Evolutionary conservation across 35 echinoderm and acorn worm species (phyloP).

Genomic region (Chiridota heheva): DNA sequence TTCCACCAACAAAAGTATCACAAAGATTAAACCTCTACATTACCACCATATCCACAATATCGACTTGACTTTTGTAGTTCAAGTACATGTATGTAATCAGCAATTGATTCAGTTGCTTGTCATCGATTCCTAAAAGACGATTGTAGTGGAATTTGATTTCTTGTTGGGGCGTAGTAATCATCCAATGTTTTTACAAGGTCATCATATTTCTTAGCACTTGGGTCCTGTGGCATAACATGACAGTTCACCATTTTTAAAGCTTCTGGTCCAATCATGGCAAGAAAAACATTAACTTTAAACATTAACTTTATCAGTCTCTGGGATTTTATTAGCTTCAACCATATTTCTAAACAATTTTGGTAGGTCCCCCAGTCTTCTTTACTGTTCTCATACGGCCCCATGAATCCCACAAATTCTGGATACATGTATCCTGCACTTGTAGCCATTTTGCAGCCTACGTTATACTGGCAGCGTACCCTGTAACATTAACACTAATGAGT

Average conservation of each 20-base stretch:
- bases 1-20: neutral
- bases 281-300: constrained; percentile 27
- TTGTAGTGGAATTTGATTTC: neutral
- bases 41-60: neutral
- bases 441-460: neutral
- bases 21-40: neutral
- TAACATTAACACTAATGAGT: too few relatives aligned
- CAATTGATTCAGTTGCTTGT: neutral
- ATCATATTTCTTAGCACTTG: neutral
- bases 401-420: neutral
- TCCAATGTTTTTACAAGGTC: neutral
- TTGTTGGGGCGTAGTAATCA: constrained; percentile 16
- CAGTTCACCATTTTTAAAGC: neutral
- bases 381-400: neutral
- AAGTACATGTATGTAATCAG: too few relatives aligned
- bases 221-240: neutral
- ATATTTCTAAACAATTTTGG: neutral
- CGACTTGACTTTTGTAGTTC: too few relatives aligned
- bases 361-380: neutral
- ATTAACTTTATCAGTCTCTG: neutral
- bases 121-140: neutral
- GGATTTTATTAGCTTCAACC: neutral
- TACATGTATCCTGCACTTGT: neutral
- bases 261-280: constrained; percentile 18
- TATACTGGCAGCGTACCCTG: too few relatives aligned